These are phyloP conservation scores for Bacillus rossius DNA, from an alignment of 1,140 invertebrate species.

Conservation along the genomic window DNA sequence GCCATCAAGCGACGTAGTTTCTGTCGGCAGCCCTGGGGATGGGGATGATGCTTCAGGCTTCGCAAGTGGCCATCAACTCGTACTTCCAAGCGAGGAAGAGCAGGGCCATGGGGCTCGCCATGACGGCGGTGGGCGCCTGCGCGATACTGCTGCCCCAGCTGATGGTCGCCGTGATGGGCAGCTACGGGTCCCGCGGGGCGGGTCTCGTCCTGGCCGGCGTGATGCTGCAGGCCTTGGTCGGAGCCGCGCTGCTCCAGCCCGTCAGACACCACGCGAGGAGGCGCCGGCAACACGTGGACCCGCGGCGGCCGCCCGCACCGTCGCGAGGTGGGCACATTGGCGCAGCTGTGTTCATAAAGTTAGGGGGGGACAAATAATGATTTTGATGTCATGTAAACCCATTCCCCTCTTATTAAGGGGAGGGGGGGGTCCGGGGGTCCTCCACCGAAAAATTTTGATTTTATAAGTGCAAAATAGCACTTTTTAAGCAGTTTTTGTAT, in stretches of 20 bases:
- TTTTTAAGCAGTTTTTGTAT: too few relatives aligned
- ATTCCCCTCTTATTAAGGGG: too few relatives aligned
- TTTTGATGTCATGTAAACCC: too few relatives aligned
- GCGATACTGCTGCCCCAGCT: conserved; percentile 67
- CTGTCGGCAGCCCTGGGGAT: neutral
- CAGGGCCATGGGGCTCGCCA: conserved; percentile 59
- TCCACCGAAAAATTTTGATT: too few relatives aligned
- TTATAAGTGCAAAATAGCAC: too few relatives aligned
- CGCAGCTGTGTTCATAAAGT: too few relatives aligned
- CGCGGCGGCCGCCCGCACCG: too few relatives aligned
- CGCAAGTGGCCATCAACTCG: neutral
- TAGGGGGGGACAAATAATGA: too few relatives aligned
- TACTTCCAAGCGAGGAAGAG: conserved; percentile 55
- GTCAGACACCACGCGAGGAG: conserved; percentile 39
- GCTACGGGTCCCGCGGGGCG: conserved; percentile 51
- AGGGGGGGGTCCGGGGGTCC: too few relatives aligned
- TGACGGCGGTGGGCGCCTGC: conserved; percentile 64
- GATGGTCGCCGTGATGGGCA: conserved; percentile 50
- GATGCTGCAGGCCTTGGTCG: conserved; percentile 55
- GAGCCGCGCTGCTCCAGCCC: conserved; percentile 55
- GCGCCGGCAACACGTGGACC: too few relatives aligned
- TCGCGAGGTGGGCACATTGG: too few relatives aligned
- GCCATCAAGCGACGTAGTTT: too few relatives aligned
- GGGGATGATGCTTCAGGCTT: neutral
- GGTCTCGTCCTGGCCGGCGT: conserved; percentile 55